Evolutionary conservation across 2,113 vertebrate species (phyloP).

Genomic region (Acanthochromis polyacanthus): DNA sequence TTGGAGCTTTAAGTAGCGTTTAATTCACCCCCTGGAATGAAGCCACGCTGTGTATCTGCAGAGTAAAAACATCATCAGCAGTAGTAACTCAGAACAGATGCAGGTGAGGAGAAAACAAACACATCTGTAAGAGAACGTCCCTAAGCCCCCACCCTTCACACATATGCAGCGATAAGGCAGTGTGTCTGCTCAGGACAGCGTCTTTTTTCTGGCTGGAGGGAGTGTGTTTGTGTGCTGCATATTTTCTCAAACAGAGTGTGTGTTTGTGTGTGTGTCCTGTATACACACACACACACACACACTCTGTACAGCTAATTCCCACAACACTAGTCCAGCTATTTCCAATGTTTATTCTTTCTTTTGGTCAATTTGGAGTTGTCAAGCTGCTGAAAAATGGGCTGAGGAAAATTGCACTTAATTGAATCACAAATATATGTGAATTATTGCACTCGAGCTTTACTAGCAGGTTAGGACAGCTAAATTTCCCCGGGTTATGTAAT

Average conservation of each 20-base stretch:
- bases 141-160: conserved; percentile 1
- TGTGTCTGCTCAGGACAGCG: conserved; percentile 40
- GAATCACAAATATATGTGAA: conserved; percentile 40
- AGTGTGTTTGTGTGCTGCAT: conserved; percentile 55
- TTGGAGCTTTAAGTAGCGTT: background rate
- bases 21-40: conserved; percentile 7
- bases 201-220: conserved; percentile 37
- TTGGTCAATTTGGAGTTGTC: conserved; percentile 40
- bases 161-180: conserved; percentile 46
- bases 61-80: conserved; percentile 44
- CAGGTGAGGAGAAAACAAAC: conserved; percentile 23
- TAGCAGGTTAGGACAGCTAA: conserved; percentile 19
- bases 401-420: conserved; percentile 54
- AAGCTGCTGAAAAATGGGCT: conserved; percentile 42
- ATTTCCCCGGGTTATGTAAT: conserved; percentile 40
- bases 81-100: conserved; percentile 59
- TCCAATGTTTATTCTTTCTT: conserved; percentile 47
- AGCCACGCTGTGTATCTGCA: conserved; percentile 31
- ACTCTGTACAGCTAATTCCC: conserved; percentile 29
- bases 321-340: conserved; percentile 22
- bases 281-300: background rate
- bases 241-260: conserved; percentile 43
- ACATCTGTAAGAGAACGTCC: conserved; percentile 59
- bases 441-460: conserved; percentile 10
- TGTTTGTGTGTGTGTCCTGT: conserved; percentile 17